Conservation (phyloP, 35 echinoderm and acorn worm genomes). For the Strongylocentrotus purpuratus region DNA sequence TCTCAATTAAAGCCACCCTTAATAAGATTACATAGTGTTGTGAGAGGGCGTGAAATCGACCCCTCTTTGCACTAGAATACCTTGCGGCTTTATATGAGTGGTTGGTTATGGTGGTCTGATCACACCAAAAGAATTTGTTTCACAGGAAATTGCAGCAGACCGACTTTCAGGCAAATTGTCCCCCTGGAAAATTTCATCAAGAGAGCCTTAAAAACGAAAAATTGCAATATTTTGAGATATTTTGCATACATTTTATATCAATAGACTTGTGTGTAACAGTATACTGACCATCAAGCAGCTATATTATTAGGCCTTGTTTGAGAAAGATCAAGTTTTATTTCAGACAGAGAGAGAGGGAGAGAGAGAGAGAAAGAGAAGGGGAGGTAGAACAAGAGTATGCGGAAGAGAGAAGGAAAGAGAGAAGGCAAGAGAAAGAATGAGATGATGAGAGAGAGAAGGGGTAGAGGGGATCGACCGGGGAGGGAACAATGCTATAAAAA, state of each 20-base stretch:
- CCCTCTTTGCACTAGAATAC: not conserved
- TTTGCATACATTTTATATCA: not conserved
- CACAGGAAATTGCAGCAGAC: not conserved
- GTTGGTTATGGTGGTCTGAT: not conserved
- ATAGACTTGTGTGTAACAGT: not conserved
- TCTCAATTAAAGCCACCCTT: not conserved
- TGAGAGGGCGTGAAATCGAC: not conserved
- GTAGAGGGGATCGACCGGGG: too few species aligned
- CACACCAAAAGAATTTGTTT: not conserved
- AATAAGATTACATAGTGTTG: not conserved
- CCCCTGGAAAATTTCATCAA: not conserved
- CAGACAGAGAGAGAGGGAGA: not conserved
- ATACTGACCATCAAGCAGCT: not conserved
- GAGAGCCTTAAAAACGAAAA: not conserved
- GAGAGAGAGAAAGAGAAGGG: not conserved
- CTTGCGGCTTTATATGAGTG: not conserved
- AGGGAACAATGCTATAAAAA: too few species aligned
- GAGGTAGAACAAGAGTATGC: not conserved
- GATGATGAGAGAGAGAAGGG: too few species aligned
- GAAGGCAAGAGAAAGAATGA: not conserved
- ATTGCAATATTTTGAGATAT: not conserved
- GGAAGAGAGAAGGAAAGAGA: not conserved
- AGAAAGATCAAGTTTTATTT: not conserved
- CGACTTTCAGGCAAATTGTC: not conserved
- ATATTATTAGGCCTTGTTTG: not conserved